Evolutionary conservation across 2,888 invertebrate species (phyloP), one percentile per base, ranked within the genome.

Genomic region (Drosophila fulvimacula): DNA sequence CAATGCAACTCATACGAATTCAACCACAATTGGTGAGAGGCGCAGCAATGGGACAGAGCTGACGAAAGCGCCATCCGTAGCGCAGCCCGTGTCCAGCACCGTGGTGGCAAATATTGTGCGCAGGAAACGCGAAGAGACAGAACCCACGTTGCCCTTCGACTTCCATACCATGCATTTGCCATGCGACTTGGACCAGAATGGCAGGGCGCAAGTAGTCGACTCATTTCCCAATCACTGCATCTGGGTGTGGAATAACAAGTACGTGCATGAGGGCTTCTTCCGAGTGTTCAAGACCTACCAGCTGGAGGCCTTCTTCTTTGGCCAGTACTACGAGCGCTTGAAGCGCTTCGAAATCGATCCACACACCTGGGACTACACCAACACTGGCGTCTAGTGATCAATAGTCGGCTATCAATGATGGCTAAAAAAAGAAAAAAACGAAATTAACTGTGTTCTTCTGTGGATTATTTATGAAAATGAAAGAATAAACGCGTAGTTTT

Each of bases 311-410:
- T 81, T 81, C 48, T 74, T 77, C 57, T 81, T 81, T 30, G 69
- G 68, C 0, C 74, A 79, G 30, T 81, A 67, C 2, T 69, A 68
- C 27, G 81, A 79, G 53, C 77, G 79, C 1, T 24, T 81, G 10
- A 71, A 58, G 44, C 79, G 76, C 0, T 81, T 64, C 32, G 79
- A 81, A 17, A 98, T 98, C 93, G 98, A 78, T 63, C 79, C 75
- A 0, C 75, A 72, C 5, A 52, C 15, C 17, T 74, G 61, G 58
- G 66, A 77, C 11, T 67, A 73, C 30, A 2, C n/a, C 13, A 10
- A 57, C 2, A 9, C 53, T 5, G 19, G 27, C 3, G 5, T 39
- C 6, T 69, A 69, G 41, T 13, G 32, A 34, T 2, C 10, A 10
- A 30, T 30, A 30, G n/a, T n/a, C n/a, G n/a, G n/a, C 10, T 30